Conservation (phyloP, 1,140 invertebrate species). For the Zaprionus taronus region DNA sequence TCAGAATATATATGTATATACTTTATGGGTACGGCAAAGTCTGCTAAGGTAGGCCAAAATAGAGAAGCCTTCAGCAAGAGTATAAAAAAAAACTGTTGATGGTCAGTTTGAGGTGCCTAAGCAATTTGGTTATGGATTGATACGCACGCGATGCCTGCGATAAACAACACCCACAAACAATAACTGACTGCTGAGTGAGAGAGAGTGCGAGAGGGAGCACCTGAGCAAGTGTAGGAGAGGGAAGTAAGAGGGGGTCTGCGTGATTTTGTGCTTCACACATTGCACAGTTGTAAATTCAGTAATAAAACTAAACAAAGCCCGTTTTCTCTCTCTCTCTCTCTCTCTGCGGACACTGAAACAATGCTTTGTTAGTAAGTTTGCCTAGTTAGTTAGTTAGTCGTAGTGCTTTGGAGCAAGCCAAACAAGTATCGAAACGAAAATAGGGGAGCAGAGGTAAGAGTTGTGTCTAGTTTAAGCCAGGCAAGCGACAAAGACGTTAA, state of each 20-base stretch:
- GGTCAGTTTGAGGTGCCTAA: slow-evolving; percentile 14
- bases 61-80: too few relatives aligned
- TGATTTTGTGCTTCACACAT: slow-evolving; percentile 33
- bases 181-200: not conserved
- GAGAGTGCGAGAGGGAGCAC: not conserved
- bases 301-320: not conserved
- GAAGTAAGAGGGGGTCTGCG: not conserved
- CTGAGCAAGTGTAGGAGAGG: not conserved
- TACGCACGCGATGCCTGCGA: slow-evolving; percentile 37
- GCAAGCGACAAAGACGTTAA: not conserved
- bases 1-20: too few relatives aligned
- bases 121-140: slow-evolving; percentile 36
- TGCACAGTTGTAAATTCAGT: slow-evolving; percentile 30
- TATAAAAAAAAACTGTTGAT: slow-evolving; percentile 11
- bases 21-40: too few relatives aligned
- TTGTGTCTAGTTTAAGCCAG: not conserved
- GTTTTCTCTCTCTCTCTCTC: not conserved
- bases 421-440: not conserved
- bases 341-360: not conserved
- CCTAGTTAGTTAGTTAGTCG: not conserved
- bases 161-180: slow-evolving; percentile 7
- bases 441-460: not conserved
- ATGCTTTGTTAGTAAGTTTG: slow-evolving; percentile 5
- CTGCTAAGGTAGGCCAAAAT: too few relatives aligned
- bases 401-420: not conserved